Evolutionary conservation across 2,797 vertebrate species (phyloP).

Genomic region (Hippopotamyrus pictus): DNA sequence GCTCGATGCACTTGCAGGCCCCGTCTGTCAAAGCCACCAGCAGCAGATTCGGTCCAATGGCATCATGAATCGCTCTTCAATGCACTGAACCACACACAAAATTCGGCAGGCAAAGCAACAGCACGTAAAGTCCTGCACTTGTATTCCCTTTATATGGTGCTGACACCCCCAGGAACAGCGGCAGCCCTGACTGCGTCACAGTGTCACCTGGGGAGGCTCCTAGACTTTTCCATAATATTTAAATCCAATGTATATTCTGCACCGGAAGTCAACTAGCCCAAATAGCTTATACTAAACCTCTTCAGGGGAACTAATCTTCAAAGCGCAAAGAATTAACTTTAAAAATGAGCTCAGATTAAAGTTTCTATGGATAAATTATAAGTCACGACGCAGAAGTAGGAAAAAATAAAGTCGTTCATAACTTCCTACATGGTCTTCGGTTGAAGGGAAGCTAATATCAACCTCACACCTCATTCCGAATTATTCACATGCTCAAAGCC

Average conservation of each 20-base stretch:
- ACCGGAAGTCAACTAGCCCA: slow-evolving; percentile 40
- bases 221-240: slow-evolving; percentile 14
- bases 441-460: slow-evolving; percentile 1
- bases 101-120: slow-evolving; percentile 25
- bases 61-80: slow-evolving; percentile 6
- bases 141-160: slow-evolving; percentile 23
- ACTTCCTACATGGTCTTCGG: slow-evolving; percentile 16
- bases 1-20: not conserved
- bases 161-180: not conserved
- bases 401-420: not conserved
- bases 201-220: not conserved
- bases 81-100: not conserved
- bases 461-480: not conserved
- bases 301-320: slow-evolving; percentile 56
- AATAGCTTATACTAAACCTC: slow-evolving; percentile 50
- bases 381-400: slow-evolving; percentile 45
- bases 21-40: not conserved
- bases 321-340: slow-evolving; percentile 51
- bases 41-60: not conserved
- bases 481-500: not conserved
- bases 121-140: not conserved
- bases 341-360: slow-evolving; percentile 48
- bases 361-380: slow-evolving; percentile 57
- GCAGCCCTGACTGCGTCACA: not conserved
- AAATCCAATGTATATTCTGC: slow-evolving; percentile 25